Percentiles rank a stretch among this genome's conserved stretches.
Evolutionary conservation across 2,113 vertebrate species (phyloP).

Genomic region (Pachypanchax playfairii): DNA sequence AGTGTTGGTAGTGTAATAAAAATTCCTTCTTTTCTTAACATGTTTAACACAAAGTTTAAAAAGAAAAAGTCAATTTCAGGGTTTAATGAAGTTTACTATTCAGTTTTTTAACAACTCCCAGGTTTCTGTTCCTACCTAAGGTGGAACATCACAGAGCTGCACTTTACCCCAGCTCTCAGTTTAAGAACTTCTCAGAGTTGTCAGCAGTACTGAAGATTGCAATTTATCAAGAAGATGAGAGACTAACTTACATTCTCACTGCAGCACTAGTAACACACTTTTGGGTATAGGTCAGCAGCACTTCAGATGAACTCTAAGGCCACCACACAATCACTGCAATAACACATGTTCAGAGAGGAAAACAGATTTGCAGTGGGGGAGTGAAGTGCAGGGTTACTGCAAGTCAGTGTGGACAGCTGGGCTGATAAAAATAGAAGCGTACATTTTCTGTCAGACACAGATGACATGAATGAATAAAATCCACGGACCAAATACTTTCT

Average conservation of each 20-base stretch:
- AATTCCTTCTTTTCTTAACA: too few relatives aligned
- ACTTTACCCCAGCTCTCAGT: conserved; percentile 4
- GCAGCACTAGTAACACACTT: not conserved
- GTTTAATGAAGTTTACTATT: too few relatives aligned
- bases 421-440: conserved; percentile 11
- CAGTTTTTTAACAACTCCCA: not conserved
- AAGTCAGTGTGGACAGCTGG: conserved; percentile 9
- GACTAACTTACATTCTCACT: conserved; percentile 7
- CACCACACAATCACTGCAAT: not conserved
- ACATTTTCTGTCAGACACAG: not conserved
- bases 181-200: conserved; percentile 13
- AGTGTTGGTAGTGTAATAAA: too few relatives aligned
- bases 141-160: conserved; percentile 4
- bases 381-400: not conserved
- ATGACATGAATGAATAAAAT: not conserved
- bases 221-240: conserved; percentile 28
- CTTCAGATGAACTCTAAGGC: not conserved
- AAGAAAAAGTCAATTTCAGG: too few relatives aligned
- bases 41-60: too few relatives aligned
- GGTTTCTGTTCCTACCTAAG: conserved; percentile 11
- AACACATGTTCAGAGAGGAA: not conserved
- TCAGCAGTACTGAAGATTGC: conserved; percentile 8
- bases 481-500: not conserved
- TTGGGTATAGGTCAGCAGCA: not conserved
- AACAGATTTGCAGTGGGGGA: not conserved